A percentile compares a stretch with the other conserved stretches of the same genome.
Evolutionary conservation across 37 sponge, comb jelly and placozoan species (phyloP).

Genomic region (Agelas oroides): DNA sequence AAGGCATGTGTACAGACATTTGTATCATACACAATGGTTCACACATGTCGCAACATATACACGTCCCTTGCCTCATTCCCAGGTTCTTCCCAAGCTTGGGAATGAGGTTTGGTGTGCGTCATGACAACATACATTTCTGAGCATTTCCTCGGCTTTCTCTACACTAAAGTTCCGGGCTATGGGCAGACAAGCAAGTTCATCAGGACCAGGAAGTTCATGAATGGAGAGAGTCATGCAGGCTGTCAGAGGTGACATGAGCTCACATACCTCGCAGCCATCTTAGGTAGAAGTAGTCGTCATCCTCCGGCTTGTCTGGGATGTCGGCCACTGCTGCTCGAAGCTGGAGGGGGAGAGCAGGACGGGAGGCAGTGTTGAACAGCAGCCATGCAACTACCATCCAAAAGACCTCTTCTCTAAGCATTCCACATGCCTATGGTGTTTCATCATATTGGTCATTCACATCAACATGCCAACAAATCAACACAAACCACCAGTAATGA

Average conservation of each 20-base stretch:
- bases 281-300: slow-evolving; percentile 57
- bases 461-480: too few species aligned
- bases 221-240: too few species aligned
- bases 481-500: too few species aligned
- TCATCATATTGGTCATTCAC: too few species aligned
- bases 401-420: too few species aligned
- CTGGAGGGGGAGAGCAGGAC: not conserved
- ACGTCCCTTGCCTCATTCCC: not conserved
- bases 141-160: slow-evolving; percentile 63
- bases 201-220: not conserved
- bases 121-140: slow-evolving; percentile 70
- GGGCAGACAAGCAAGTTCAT: not conserved
- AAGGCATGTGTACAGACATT: too few species aligned
- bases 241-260: not conserved
- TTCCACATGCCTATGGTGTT: too few species aligned
- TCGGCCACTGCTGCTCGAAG: slow-evolving; percentile 57
- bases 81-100: not conserved
- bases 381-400: too few species aligned
- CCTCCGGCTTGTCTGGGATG: slow-evolving; percentile 57
- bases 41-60: too few species aligned
- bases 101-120: too few species aligned
- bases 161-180: slow-evolving; percentile 69
- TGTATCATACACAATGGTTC: too few species aligned
- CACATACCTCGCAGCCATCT: slow-evolving; percentile 72
- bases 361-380: too few species aligned